A percentile compares a stretch with the other conserved stretches of the same genome.
phyloP scores from a whole-genome alignment of 1,140 invertebrate genomes.

The Yoshiicerus persimilis region DNA sequence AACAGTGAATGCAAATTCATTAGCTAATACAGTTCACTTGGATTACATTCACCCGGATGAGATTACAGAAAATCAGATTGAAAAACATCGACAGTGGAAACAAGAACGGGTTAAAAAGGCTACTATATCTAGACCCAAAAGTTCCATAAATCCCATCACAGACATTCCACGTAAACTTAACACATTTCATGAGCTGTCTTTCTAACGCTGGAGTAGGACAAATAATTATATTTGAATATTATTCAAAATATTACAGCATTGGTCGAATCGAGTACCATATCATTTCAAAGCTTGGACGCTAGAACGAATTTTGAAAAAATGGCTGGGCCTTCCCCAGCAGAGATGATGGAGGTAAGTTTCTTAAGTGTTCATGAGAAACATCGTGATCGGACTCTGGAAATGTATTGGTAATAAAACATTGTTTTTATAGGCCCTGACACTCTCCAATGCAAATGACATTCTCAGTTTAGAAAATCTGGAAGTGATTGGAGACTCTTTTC shows the following conservation, averaged over 20 bases:
- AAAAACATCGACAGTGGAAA: not conserved
- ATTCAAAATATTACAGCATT: not conserved
- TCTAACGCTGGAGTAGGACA: not conserved
- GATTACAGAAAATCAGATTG: not conserved
- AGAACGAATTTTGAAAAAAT: not conserved
- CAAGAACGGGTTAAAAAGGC: not conserved
- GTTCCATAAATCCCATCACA: no score
- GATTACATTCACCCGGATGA: not conserved
- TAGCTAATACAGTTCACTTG: not conserved
- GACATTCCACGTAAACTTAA: not conserved
- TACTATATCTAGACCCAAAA: no score
- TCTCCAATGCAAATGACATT: not conserved
- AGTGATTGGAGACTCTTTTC: conserved; percentile 35
- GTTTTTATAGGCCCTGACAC: not conserved
- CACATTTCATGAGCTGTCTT: no score
- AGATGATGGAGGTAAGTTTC: not conserved
- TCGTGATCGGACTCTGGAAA: no score
- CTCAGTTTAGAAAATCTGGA: conserved; percentile 35
- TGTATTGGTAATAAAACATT: not conserved
- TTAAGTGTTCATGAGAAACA: no score
- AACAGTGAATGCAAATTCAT: not conserved
- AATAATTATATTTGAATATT: not conserved
- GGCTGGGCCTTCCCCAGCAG: not conserved
- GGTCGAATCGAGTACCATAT: not conserved
- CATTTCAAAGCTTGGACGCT: not conserved